Base-by-base conservation (phyloP, 2,113 vertebrate genomes). In the Colossoma macropomum region DNA sequence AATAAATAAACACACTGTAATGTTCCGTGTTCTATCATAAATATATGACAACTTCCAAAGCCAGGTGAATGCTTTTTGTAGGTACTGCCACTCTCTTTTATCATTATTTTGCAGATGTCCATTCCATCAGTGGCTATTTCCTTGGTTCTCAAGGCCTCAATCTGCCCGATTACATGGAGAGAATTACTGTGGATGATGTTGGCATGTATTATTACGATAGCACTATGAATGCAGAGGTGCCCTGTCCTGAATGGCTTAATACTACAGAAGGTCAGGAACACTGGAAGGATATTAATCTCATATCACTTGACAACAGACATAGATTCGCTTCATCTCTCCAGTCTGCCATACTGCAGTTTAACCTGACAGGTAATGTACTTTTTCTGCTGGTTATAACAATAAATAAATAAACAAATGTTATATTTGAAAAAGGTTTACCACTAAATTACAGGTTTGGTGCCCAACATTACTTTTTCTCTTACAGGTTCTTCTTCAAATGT, bases 321-420 rank as follows among this genome's bases (percentile, higher is more conserved):
- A n/a, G n/a, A n/a, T n/a, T n/a, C n/a, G n/a, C n/a, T n/a, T n/a
- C n/a, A n/a, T n/a, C n/a, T n/a, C n/a, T n/a, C n/a, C n/a, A n/a
- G n/a, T 60, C 78, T 28, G n/a, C 52, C 54, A 71, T 72, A 12
- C 8, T 38, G 16, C 79, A 80, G 68, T 72, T 60, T 28, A 80
- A 72, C 34, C 52, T 41, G 6, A 80, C 78, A 27, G 78, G 78
- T 80, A 71, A 45, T 52, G 28, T 16, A n/a, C n/a, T n/a, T n/a
- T n/a, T n/a, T n/a, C n/a, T n/a, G n/a, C n/a, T n/a, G n/a, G n/a
- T n/a, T n/a, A n/a, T n/a, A n/a, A n/a, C n/a, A n/a, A n/a, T n/a
- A n/a, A n/a, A n/a, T n/a, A n/a, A n/a, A n/a, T n/a, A n/a, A n/a
- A n/a, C n/a, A n/a, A n/a, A n/a, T n/a, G n/a, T n/a, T n/a, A n/a